Evolutionary conservation across 2,113 vertebrate genomes (phyloP), one percentile per base, ranked within the genome.

Genomic region (Acinonyx jubatus): DNA sequence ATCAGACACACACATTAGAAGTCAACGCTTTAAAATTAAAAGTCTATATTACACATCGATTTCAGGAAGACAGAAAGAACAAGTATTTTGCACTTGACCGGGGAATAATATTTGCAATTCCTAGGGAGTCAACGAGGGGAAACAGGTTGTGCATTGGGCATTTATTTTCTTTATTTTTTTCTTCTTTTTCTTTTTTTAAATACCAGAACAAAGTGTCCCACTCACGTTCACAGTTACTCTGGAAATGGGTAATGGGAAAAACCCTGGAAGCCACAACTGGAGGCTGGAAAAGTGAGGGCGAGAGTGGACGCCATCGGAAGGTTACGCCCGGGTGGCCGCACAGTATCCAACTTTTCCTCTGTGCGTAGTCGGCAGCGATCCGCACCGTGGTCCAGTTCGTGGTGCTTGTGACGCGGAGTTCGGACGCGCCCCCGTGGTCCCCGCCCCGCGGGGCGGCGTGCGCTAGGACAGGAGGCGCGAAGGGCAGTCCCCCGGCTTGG

Each of bases 1-100:
- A 16, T 74, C 33, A 48, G 27, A 94, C 31, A 89, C 41, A 63
- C 21, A 66, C 21, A 86, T 61, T 80, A 61, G 85, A 81, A 96
- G 96, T 81, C 91, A 97, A 84, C 82, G 95, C 31, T 94, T 52
- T 33, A 21, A 81, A 94, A 97, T 87, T 85, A 76, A 83, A 76
- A 82, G 79, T 96, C 63, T 82, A 41, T 80, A 66, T 94, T 81
- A 95, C 61, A 79, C 65, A 69, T 15, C 3, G 21, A 33, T 84
- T 91, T 76, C 8, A 33, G 80, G 81, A 90, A 65, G 45, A 78
- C 45, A 68, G 36, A 45, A 52, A 52, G 23, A 21, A 9, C 9
- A 41, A 5, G 41, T 33, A 38, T 76, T 95, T 83, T 87, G 86
- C 55, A 36, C 55, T 82, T 41, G n/a, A 85, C 9, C 80, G 63